Evolutionary conservation across 2,113 vertebrate species (phyloP), one percentile per base, ranked within the genome.

Genomic region (Nymphicus hollandicus): DNA sequence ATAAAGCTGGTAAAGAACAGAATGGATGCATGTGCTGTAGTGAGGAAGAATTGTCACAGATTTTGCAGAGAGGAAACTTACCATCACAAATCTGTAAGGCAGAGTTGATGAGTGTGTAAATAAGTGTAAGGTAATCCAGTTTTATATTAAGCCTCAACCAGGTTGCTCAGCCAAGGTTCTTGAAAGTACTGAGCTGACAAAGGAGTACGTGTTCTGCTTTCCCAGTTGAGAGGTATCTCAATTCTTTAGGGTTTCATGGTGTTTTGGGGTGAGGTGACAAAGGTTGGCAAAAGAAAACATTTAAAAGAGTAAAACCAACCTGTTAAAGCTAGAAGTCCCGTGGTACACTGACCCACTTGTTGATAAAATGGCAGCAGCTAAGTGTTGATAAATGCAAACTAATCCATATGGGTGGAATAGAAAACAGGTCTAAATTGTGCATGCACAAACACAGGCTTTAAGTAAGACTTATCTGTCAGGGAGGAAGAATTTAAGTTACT

Each of bases 381-480:
- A 25, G 16, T 47, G n/a, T 78, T 78, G 24, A 39, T 33, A 53
- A 78, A 41, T 56, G 31, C 25, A 44, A 24, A 33, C 29, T 70
- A 35, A 22, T 11, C 29, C n/a, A 0, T 52, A 2, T 12, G 16
- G 15, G 16, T 2, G 35, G 19, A 65, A 28, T 31, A 46, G 12
- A 27, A 83, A 41, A 63, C 10, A 0, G 6, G 18, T 68, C 0
- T 3, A 31, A 86, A 72, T 10, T 77, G 41, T 33, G 25, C 10
- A 3, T 79, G 29, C 13, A 47, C 35, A 33, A 47, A 39, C n/a
- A 5, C 19, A 11, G 25, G 7, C 39, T 65, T 24, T 82, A 22
- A 49, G 13, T 33, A 69, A 71, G 50, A 16, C 31, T 63, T 0
- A 25, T 50, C 28, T 0, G 1, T 56, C 3, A 6, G 13, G 10